These are phyloP conservation scores for Aspidiotus rigidus DNA, from an alignment of 2,888 invertebrate species.

Conservation along the genomic window DNA sequence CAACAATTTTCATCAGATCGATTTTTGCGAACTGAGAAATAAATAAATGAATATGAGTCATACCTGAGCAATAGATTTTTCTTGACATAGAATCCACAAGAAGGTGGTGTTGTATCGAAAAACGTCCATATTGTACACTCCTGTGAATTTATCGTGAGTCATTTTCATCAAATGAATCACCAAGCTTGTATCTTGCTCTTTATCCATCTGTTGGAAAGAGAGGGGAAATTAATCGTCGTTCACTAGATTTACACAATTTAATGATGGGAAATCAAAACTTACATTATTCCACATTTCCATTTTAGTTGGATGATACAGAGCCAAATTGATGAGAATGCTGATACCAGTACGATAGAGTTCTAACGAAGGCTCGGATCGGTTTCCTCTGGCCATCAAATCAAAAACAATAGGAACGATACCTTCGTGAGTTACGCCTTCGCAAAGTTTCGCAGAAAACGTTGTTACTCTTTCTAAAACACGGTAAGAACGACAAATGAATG, in stretches of 20 bases:
- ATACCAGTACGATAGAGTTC: conserved; percentile 32
- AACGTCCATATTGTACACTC: background rate
- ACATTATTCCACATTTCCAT: conserved; percentile 22
- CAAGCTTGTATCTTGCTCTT: conserved; percentile 14
- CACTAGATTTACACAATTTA: background rate
- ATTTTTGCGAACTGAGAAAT: background rate
- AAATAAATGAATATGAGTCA: background rate
- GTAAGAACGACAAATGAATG: background rate
- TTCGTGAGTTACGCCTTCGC: conserved; percentile 28
- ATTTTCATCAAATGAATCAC: conserved; percentile 29
- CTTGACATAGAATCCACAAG: conserved; percentile 28
- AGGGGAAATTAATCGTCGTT: background rate
- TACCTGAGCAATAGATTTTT: conserved; percentile 18
- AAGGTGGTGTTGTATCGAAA: conserved; percentile 25
- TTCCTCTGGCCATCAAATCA: conserved; percentile 32
- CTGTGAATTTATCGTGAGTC: conserved; percentile 17
- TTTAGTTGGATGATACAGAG: conserved; percentile 27
- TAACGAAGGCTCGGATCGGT: conserved; percentile 35
- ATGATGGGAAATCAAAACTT: conserved; percentile 1
- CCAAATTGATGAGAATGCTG: conserved; percentile 34
- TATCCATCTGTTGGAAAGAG: conserved; percentile 12
- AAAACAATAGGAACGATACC: conserved; percentile 33
- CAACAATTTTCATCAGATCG: background rate
- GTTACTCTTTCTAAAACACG: conserved; percentile 22
- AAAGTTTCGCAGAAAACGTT: conserved; percentile 26